Conservation (phyloP, 2,113 vertebrate species). For the Oncorhynchus tshawytscha region DNA sequence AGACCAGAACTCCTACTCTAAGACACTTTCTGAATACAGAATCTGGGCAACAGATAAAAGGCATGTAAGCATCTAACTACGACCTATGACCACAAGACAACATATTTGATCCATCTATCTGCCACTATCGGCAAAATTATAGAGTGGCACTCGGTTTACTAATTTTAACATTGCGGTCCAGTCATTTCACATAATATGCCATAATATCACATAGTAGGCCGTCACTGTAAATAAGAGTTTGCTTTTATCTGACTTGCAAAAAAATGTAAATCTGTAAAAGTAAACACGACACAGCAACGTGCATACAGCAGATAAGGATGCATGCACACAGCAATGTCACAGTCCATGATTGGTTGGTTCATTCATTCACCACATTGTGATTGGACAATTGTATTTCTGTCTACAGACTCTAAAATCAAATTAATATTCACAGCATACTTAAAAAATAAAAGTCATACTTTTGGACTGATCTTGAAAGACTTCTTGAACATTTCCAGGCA, state of each 20-base stretch:
- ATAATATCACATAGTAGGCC: no score
- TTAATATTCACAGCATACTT: neutral
- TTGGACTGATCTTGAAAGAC: neutral
- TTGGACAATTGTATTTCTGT: conserved; percentile 53
- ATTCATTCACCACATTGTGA: no score
- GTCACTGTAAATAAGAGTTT: no score
- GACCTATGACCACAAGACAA: neutral
- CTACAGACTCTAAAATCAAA: neutral
- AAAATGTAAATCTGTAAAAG: no score
- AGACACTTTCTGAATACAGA: no score
- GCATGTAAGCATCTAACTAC: neutral
- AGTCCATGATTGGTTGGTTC: conserved; percentile 31
- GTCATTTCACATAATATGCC: no score
- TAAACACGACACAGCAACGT: no score
- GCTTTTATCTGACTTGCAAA: no score
- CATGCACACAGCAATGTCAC: conserved; percentile 55
- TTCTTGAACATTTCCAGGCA: conserved; percentile 10
- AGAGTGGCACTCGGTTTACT: no score
- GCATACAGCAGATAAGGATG: neutral
- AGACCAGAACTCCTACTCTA: no score
- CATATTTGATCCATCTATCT: neutral
- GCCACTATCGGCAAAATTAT: no score
- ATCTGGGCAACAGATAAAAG: neutral
- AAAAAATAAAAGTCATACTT: neutral
- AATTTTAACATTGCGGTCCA: no score